Evolutionary conservation across 2,888 invertebrate genomes (phyloP).

Genomic region (Polyommatus icarus): DNA sequence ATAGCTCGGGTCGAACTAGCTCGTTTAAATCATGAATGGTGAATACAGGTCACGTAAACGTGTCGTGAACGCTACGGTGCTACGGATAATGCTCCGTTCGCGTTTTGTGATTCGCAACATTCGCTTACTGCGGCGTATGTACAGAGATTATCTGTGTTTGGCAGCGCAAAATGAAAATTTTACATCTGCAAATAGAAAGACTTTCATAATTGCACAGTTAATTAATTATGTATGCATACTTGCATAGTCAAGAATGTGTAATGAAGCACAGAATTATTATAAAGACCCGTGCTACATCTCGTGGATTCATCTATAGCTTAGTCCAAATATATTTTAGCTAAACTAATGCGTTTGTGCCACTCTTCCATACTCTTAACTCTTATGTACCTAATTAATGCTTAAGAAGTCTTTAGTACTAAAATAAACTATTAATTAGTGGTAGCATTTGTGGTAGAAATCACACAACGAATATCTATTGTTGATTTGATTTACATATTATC

Average conservation of each 20-base stretch:
- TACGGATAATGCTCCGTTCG: neutral
- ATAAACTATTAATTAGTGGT: too few species aligned
- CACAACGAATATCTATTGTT: too few species aligned
- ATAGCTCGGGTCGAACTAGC: neutral
- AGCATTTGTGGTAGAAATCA: too few species aligned
- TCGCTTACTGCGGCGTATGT: neutral
- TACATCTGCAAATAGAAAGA: neutral
- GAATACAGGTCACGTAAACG: slow-evolving; percentile 11
- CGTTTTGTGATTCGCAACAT: slow-evolving; percentile 4
- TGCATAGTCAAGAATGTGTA: too few species aligned
- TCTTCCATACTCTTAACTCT: neutral
- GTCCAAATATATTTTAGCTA: neutral
- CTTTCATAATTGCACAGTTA: neutral
- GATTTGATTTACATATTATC: too few species aligned
- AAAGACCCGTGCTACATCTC: too few species aligned
- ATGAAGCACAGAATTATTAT: too few species aligned
- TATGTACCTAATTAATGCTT: too few species aligned
- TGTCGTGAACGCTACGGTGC: neutral
- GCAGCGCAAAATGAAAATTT: neutral
- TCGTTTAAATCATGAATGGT: slow-evolving; percentile 3
- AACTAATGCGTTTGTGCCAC: neutral
- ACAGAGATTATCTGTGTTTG: neutral
- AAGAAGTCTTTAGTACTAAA: too few species aligned
- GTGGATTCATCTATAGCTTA: neutral
- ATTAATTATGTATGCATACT: too few species aligned